phyloP scores from a whole-genome alignment of 2,888 invertebrate species.

The Spodoptera picta region DNA sequence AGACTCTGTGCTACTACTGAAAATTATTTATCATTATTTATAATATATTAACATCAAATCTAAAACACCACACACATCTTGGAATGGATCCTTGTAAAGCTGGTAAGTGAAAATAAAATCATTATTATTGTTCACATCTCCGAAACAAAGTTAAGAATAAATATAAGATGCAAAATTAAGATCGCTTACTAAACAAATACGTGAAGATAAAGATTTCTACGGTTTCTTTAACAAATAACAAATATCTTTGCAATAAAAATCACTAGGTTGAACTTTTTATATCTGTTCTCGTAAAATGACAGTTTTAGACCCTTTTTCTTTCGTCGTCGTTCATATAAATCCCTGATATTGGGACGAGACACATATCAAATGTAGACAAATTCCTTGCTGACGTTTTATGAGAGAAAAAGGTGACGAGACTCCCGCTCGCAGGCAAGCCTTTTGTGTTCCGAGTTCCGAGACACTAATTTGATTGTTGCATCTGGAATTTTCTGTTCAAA shows the following conservation, averaged over 20 bases:
- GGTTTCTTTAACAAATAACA: conserved; percentile 23
- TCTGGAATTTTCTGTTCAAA: neutral
- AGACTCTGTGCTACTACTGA: too few relatives aligned
- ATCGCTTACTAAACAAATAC: conserved; percentile 10
- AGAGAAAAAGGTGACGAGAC: conserved; percentile 18
- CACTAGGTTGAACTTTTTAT: conserved; percentile 40
- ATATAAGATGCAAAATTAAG: conserved; percentile 2
- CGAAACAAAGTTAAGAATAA: neutral
- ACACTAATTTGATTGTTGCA: neutral
- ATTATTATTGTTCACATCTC: neutral
- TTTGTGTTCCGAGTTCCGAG: neutral
- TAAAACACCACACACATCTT: conserved; percentile 90
- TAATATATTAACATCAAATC: too few relatives aligned
- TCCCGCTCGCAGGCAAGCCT: too few relatives aligned
- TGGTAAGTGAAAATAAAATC: conserved; percentile 88
- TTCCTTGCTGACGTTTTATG: conserved; percentile 36
- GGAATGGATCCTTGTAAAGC: conserved; percentile 96
- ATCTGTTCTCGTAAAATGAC: conserved; percentile 29
- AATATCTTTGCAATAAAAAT: conserved; percentile 40
- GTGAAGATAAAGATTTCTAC: conserved; percentile 24
- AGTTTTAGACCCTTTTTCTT: conserved; percentile 32
- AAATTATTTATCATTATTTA: too few relatives aligned
- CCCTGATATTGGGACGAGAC: conserved; percentile 20
- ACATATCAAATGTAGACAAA: conserved; percentile 45
- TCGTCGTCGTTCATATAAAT: conserved; percentile 36